These are phyloP conservation scores for Hepsetus odoe DNA, from an alignment of 2,113 vertebrate species.

Conservation along the genomic window DNA sequence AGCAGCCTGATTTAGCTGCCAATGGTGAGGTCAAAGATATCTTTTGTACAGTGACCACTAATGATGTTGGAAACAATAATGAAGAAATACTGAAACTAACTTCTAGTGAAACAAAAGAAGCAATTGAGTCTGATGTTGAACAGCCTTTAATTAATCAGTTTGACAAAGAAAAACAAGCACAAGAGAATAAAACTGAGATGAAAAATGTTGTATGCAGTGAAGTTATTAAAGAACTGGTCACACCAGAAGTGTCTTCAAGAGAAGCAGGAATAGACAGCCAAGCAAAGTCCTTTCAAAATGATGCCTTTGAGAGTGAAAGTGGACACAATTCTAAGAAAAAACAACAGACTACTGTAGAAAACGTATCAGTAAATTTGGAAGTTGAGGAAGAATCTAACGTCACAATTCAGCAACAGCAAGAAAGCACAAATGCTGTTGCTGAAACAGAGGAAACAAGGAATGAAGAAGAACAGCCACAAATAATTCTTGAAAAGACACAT, in stretches of 20 bases:
- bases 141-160: not conserved
- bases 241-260: not conserved
- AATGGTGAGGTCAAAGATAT: not conserved
- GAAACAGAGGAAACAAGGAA: not conserved
- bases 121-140: not conserved
- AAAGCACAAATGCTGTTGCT: not conserved
- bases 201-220: not conserved
- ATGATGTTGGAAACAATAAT: not conserved
- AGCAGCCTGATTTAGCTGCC: not conserved
- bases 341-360: not conserved
- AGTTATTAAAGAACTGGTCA: not conserved
- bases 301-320: not conserved
- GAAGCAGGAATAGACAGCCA: not conserved
- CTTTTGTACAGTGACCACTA: not conserved
- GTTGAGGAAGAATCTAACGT: not conserved
- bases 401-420: rapidly evolving
- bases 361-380: not conserved
- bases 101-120: constrained; percentile 7
- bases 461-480: not conserved
- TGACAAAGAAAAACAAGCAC: constrained; percentile 1
- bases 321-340: not conserved
- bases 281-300: not conserved
- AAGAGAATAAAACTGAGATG: not conserved
- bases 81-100: not conserved
- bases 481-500: constrained; percentile 11